A percentile compares a stretch with the other conserved stretches of the same genome.
Conservation (phyloP, 2,888 invertebrate species). For the Penaeus monodon region DNA sequence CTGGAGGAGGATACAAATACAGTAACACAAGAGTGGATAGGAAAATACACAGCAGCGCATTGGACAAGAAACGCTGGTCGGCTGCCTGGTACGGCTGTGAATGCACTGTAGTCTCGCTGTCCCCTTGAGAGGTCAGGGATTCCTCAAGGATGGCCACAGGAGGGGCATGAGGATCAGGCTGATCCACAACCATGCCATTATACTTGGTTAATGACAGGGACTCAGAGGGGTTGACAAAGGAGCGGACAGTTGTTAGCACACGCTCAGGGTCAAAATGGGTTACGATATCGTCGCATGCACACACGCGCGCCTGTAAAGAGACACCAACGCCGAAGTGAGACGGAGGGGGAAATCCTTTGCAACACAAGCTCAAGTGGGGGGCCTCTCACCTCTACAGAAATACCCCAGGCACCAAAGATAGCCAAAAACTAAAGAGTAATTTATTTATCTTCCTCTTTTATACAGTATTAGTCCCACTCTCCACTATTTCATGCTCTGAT, state of each 20-base stretch:
- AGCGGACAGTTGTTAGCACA: slow-evolving; percentile 63
- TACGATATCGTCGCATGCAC: slow-evolving; percentile 64
- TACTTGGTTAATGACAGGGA: slow-evolving; percentile 54
- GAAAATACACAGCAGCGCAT: slow-evolving; percentile 60
- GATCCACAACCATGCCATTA: slow-evolving; percentile 51
- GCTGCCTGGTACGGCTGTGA: slow-evolving; percentile 33
- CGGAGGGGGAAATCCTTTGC: slow-evolving; percentile 34
- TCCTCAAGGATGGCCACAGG: slow-evolving; percentile 37
- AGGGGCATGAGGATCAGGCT: slow-evolving; percentile 38
- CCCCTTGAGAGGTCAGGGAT: slow-evolving; percentile 28
- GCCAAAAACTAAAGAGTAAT: neutral
- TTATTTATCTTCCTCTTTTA: neutral
- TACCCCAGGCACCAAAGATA: slow-evolving; percentile 41
- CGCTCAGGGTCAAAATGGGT: slow-evolving; percentile 61
- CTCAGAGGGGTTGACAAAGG: slow-evolving; percentile 61
- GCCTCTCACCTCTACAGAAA: slow-evolving; percentile 11
- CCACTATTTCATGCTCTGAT: slow-evolving; percentile 31
- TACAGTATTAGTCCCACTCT: neutral
- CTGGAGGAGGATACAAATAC: slow-evolving; percentile 53
- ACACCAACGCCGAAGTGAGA: slow-evolving; percentile 53
- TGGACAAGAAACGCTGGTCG: slow-evolving; percentile 54
- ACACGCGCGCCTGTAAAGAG: slow-evolving; percentile 63
- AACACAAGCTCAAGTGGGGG: slow-evolving; percentile 50
- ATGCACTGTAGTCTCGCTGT: slow-evolving; percentile 33
- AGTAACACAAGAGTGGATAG: slow-evolving; percentile 60